A percentile compares a stretch with the other conserved stretches of the same genome.
These are phyloP conservation scores for Drosophila demipolita DNA, from an alignment of 2,888 invertebrate genomes.

Conservation along the genomic window DNA sequence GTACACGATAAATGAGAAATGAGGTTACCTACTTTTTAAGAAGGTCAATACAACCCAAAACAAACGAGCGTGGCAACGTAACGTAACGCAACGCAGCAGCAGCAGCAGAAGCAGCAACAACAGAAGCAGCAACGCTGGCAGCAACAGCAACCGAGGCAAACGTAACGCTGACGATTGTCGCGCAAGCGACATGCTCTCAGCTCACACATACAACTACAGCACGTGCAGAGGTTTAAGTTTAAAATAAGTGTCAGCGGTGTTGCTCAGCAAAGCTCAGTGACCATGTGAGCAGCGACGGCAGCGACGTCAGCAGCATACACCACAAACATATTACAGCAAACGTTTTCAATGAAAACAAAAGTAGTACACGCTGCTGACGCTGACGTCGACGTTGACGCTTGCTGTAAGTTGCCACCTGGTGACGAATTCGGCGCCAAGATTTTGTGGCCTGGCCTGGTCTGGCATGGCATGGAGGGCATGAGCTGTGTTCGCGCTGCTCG, in stretches of 20 bases:
- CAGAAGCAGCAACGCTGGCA: constrained; percentile 17
- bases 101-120: not conserved
- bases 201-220: constrained; percentile 17
- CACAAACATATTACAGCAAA: constrained; percentile 79
- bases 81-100: constrained; percentile 43
- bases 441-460: constrained; percentile 46
- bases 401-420: constrained; percentile 66
- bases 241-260: constrained; percentile 61
- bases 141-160: constrained; percentile 15
- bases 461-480: constrained; percentile 66
- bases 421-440: constrained; percentile 71
- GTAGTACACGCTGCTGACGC: constrained; percentile 71
- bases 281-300: constrained; percentile 70
- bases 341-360: constrained; percentile 80
- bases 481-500: constrained; percentile 29
- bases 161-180: constrained; percentile 41
- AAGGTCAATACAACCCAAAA: constrained; percentile 83
- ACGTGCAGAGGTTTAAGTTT: constrained; percentile 43
- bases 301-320: constrained; percentile 42
- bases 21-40: constrained; percentile 84
- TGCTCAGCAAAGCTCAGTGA: constrained; percentile 76
- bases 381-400: constrained; percentile 22
- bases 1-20: constrained; percentile 84
- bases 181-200: constrained; percentile 45
- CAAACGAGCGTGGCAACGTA: constrained; percentile 78